phyloP scores from a whole-genome alignment of 23 tunicate species.

The Corella eumyota region DNA sequence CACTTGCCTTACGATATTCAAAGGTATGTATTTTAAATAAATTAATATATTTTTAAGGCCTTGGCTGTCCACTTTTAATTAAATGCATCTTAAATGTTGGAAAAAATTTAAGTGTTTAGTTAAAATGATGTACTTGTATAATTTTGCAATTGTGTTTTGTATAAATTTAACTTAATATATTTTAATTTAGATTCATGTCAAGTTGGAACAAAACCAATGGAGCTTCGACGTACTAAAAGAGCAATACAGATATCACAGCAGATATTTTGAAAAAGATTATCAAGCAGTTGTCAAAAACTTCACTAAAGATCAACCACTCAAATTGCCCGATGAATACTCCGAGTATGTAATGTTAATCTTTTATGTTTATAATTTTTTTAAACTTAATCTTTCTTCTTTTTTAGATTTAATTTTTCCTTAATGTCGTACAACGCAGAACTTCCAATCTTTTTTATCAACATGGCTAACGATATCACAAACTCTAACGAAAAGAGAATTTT shows the following conservation, averaged over 20 bases:
- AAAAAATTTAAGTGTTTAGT: too few species aligned
- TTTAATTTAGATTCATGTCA: conserved; percentile 29
- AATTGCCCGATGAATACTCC: conserved; percentile 25
- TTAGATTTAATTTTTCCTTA: conserved; percentile 43
- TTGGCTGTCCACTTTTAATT: not conserved
- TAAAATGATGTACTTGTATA: too few species aligned
- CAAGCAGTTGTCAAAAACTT: not conserved
- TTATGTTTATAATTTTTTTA: not conserved
- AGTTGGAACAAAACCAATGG: conserved; percentile 29
- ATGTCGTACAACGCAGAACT: conserved; percentile 25
- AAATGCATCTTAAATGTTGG: too few species aligned
- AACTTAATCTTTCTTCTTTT: not conserved
- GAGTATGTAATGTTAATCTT: not conserved
- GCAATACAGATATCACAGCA: conserved; percentile 48
- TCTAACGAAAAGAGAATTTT: not conserved
- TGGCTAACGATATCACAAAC: conserved; percentile 19
- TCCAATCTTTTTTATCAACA: conserved; percentile 32
- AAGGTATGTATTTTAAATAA: conserved; percentile 20
- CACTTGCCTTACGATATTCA: conserved; percentile 51
- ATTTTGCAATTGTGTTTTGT: too few species aligned
- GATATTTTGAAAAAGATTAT: conserved; percentile 18
- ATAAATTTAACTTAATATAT: too few species aligned
- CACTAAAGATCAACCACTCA: not conserved
- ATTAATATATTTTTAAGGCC: not conserved
- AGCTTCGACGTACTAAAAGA: conserved; percentile 29